Evolutionary conservation across 2,797 vertebrate genomes (phyloP).

Genomic region (Typhlichthys eigenmanni): DNA sequence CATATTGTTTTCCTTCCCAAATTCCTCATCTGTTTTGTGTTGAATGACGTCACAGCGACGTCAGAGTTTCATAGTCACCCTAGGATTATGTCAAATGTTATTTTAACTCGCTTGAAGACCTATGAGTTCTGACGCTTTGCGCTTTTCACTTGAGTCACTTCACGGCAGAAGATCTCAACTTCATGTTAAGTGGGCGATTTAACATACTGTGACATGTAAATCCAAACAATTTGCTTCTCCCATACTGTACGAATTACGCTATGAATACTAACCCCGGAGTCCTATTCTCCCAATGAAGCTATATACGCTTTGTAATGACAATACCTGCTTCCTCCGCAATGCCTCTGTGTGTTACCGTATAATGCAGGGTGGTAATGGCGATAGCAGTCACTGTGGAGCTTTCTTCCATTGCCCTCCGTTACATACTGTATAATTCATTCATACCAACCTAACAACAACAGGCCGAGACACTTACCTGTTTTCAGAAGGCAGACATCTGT

Average conservation of each 20-base stretch:
- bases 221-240: constrained; percentile 12
- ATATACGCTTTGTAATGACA: constrained; percentile 39
- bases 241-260: constrained; percentile 19
- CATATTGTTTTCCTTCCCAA: too few species aligned
- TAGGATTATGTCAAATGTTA: too few species aligned
- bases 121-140: too few species aligned
- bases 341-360: constrained; percentile 31
- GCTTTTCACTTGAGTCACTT: too few species aligned
- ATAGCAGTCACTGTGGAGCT: constrained; percentile 31
- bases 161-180: too few species aligned
- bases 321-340: constrained; percentile 49
- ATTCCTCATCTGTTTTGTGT: too few species aligned
- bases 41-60: too few species aligned
- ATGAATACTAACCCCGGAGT: constrained; percentile 26
- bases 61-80: too few species aligned
- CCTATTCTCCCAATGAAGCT: constrained; percentile 28
- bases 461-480: constrained; percentile 19
- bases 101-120: too few species aligned
- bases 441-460: constrained; percentile 2
- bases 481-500: constrained; percentile 17
- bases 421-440: neutral
- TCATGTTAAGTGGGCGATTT: too few species aligned
- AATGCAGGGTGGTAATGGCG: constrained; percentile 35
- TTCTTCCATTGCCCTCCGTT: too few species aligned
- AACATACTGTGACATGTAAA: constrained; percentile 9